Conservation (phyloP, 2,888 invertebrate species). For the Phaedon cochleariae region DNA sequence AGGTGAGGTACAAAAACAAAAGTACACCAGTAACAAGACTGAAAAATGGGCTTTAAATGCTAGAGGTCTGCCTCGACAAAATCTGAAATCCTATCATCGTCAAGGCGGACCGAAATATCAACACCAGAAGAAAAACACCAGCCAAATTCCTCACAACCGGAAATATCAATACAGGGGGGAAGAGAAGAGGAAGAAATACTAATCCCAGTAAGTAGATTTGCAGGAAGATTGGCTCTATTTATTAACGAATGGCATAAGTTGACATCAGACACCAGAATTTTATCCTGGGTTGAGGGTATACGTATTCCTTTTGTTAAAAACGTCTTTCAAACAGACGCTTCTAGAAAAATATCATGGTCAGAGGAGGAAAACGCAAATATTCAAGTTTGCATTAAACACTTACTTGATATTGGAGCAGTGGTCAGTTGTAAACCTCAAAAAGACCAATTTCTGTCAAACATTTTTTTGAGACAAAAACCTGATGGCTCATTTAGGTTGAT, state of each 20-base stretch:
- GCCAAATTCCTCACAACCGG: constrained; percentile 1
- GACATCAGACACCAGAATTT: constrained; percentile 7
- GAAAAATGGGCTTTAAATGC: too few species aligned
- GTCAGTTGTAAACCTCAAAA: constrained; percentile 7
- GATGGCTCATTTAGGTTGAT: constrained; percentile 18
- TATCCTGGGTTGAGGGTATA: constrained; percentile 18
- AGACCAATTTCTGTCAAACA: constrained; percentile 28
- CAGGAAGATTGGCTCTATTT: background rate
- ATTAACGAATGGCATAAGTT: background rate
- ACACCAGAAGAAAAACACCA: constrained; percentile 7
- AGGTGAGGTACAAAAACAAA: too few species aligned
- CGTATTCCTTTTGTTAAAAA: constrained; percentile 15
- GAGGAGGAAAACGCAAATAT: background rate
- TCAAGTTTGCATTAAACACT: constrained; percentile 2
- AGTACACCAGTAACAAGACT: too few species aligned
- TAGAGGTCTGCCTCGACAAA: too few species aligned
- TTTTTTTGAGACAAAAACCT: constrained; percentile 26
- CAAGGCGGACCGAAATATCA: constrained; percentile 21
- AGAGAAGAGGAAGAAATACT: constrained; percentile 5
- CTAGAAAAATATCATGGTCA: constrained; percentile 6
- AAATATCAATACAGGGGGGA: constrained; percentile 4
- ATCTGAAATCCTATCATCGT: too few species aligned
- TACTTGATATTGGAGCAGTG: constrained; percentile 26
- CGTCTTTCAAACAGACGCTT: constrained; percentile 1
- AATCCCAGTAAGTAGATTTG: background rate